These are phyloP conservation scores for Sorex fumeus DNA, from an alignment of 2,113 vertebrate species.

Conservation along the genomic window DNA sequence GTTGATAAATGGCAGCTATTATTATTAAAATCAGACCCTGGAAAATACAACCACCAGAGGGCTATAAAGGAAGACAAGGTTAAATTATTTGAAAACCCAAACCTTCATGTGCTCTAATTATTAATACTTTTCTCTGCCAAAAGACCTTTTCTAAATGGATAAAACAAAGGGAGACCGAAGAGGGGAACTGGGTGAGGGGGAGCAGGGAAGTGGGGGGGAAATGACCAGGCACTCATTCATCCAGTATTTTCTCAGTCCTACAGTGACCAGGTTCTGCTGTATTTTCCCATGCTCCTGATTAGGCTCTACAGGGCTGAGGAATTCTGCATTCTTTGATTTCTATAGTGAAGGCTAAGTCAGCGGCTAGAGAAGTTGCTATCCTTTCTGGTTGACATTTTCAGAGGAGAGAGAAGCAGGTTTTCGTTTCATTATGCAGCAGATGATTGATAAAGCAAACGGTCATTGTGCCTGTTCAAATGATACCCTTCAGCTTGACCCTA, in stretches of 20 bases:
- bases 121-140: slow-evolving; percentile 41
- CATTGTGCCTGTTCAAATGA: slow-evolving; percentile 18
- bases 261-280: slow-evolving; percentile 9
- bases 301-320: slow-evolving; percentile 9
- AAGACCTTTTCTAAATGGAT: slow-evolving; percentile 33
- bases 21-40: slow-evolving; percentile 62
- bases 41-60: slow-evolving; percentile 56
- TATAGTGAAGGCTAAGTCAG: not conserved
- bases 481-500: not conserved
- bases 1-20: slow-evolving; percentile 55
- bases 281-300: not conserved
- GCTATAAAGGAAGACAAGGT: slow-evolving; percentile 40
- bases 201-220: not conserved
- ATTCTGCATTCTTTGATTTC: slow-evolving; percentile 38
- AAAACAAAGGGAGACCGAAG: not conserved
- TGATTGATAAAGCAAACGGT: slow-evolving; percentile 22
- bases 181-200: too few species aligned
- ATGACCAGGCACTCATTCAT: not conserved
- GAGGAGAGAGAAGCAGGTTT: slow-evolving; percentile 12
- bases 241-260: not conserved
- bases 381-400: not conserved
- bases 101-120: slow-evolving; percentile 13
- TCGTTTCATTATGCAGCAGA: slow-evolving; percentile 32
- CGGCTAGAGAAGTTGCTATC: not conserved
- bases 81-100: slow-evolving; percentile 66